Evolutionary conservation across 2,113 vertebrate species (phyloP).

Genomic region (Acrocephalus arundinaceus): DNA sequence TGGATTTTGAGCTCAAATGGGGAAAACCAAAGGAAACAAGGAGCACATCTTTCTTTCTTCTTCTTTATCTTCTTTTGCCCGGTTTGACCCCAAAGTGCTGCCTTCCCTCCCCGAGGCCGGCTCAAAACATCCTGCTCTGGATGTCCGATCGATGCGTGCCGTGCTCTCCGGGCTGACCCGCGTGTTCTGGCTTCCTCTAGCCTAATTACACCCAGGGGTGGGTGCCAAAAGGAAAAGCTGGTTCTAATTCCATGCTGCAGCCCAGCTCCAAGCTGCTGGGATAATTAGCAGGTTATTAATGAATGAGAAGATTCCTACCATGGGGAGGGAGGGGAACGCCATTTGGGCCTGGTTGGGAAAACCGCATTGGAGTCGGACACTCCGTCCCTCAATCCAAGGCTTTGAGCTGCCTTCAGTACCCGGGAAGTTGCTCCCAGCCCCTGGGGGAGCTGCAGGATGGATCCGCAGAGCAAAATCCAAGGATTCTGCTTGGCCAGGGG

Average conservation of each 20-base stretch:
- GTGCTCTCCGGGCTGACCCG: background rate
- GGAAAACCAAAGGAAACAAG: background rate
- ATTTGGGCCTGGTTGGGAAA: background rate
- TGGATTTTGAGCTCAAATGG: background rate
- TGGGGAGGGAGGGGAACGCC: background rate
- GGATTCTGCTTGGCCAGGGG: background rate
- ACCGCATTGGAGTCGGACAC: rapidly evolving
- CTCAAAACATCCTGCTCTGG: background rate
- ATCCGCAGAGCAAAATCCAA: background rate
- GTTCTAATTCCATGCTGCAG: conserved; percentile 23
- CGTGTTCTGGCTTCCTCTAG: conserved; percentile 16
- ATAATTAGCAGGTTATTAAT: conserved; percentile 49
- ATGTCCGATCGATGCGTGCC: background rate
- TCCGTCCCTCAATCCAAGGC: background rate
- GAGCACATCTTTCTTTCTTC: background rate
- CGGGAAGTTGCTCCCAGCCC: rapidly evolving
- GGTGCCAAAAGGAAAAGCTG: conserved; percentile 52
- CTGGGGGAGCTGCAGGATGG: rapidly evolving
- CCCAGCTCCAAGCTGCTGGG: conserved; percentile 36
- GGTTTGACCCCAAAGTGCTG: background rate
- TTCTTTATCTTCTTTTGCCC: background rate
- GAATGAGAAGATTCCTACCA: background rate
- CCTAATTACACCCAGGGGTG: background rate
- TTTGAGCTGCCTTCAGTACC: rapidly evolving
- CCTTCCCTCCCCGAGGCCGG: rapidly evolving